phyloP scores from a whole-genome alignment of 2,113 vertebrate species.

The Aptenodytes patagonicus region DNA sequence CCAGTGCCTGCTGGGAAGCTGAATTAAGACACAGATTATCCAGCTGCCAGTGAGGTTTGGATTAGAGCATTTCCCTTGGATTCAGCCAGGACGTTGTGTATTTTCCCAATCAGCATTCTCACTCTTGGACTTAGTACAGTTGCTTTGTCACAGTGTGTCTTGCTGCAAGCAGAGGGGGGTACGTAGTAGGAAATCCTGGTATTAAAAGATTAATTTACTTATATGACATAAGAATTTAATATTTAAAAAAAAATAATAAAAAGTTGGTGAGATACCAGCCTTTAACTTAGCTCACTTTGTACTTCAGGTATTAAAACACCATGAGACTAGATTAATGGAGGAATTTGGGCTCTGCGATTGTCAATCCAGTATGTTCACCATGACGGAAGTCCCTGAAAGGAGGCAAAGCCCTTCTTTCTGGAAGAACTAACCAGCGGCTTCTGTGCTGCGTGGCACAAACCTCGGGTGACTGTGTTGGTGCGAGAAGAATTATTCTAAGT shows the following conservation, averaged over 20 bases:
- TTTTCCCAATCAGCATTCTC: not conserved
- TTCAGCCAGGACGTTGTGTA: not conserved
- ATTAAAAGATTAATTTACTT: constrained; percentile 65
- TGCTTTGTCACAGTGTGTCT: not conserved
- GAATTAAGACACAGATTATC: not conserved
- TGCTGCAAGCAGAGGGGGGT: constrained; percentile 9
- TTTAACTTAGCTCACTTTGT: constrained; percentile 31
- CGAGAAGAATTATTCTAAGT: not conserved
- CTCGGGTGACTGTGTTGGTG: fast-evolving
- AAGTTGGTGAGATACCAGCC: constrained; percentile 34
- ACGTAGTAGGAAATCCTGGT: constrained; percentile 17
- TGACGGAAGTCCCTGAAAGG: not conserved
- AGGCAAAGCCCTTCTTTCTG: not conserved
- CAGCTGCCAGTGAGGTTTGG: not conserved
- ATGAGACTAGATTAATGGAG: constrained; percentile 24
- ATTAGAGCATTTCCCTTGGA: not conserved
- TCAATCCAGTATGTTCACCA: not conserved
- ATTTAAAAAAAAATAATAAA: not conserved
- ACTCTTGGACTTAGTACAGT: not conserved
- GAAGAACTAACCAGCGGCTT: not conserved
- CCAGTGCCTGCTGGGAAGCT: not conserved
- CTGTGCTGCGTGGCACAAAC: fast-evolving
- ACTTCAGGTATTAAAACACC: constrained; percentile 32
- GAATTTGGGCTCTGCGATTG: constrained; percentile 33
- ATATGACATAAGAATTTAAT: constrained; percentile 28